These are phyloP conservation scores for Rhinophrynus dorsalis DNA, from an alignment of 2,797 vertebrate species.

Conservation along the genomic window DNA sequence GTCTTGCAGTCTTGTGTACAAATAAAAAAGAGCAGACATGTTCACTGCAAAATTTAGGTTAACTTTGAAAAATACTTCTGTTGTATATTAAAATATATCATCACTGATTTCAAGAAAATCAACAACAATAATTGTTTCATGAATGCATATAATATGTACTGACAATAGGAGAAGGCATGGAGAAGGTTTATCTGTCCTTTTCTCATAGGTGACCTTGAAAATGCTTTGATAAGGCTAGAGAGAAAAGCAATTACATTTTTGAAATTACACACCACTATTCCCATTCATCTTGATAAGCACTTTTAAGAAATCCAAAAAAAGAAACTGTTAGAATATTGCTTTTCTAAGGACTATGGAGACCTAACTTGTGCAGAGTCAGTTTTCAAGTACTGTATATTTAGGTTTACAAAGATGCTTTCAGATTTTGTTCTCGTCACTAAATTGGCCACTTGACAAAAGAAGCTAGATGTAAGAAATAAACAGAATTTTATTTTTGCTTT, in stretches of 20 bases:
- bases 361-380: constrained; percentile 56
- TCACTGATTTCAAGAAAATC: too few relatives aligned
- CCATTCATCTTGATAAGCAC: constrained; percentile 79
- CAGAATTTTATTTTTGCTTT: constrained; percentile 16
- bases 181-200: constrained; percentile 54
- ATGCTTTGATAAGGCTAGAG: constrained; percentile 60
- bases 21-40: too few relatives aligned
- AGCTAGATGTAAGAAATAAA: constrained; percentile 12
- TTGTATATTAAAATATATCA: too few relatives aligned
- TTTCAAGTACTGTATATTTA: constrained; percentile 67
- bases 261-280: constrained; percentile 72
- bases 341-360: constrained; percentile 60
- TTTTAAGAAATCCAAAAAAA: constrained; percentile 68
- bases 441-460: constrained; percentile 54
- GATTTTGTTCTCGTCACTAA: constrained; percentile 63
- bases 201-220: constrained; percentile 68
- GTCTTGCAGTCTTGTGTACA: too few relatives aligned
- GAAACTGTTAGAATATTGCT: constrained; percentile 59
- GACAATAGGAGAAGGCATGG: constrained; percentile 52
- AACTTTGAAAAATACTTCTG: too few relatives aligned
- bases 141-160: background rate
- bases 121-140: constrained; percentile 35
- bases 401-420: constrained; percentile 65
- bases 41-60: too few relatives aligned
- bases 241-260: constrained; percentile 79